Evolutionary conservation across 2,797 vertebrate genomes (phyloP).

Genomic region (Eupleurogrammus muticus): DNA sequence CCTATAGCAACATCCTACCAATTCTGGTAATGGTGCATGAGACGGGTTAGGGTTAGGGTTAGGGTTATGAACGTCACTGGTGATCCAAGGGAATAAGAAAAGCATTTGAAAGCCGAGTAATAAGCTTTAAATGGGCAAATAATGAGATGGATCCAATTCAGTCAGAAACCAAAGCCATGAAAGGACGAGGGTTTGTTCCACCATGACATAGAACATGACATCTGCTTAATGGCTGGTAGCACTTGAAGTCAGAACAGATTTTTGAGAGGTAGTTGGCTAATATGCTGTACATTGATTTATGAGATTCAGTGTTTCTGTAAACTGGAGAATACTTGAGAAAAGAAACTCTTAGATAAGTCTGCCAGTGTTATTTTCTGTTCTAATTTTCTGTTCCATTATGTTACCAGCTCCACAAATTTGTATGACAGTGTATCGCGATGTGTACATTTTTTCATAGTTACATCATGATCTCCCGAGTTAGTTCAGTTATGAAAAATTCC

Average conservation of each 20-base stretch:
- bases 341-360: too few species aligned
- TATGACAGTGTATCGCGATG: too few species aligned
- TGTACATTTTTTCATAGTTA: too few species aligned
- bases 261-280: not conserved
- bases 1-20: conserved; percentile 14
- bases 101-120: not conserved
- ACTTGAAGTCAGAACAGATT: not conserved
- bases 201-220: not conserved
- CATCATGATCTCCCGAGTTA: too few species aligned
- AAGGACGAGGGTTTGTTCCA: conserved; percentile 33
- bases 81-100: conserved; percentile 7
- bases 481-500: too few species aligned
- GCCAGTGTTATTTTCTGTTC: too few species aligned
- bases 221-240: not conserved
- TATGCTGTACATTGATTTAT: not conserved
- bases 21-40: conserved; percentile 23
- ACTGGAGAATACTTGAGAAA: too few species aligned
- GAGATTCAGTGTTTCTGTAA: not conserved
- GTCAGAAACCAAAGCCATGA: not conserved
- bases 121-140: not conserved
- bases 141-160: conserved; percentile 24
- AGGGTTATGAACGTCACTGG: too few species aligned
- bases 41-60: not conserved
- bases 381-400: too few species aligned
- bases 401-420: too few species aligned